Evolutionary conservation across 1,140 invertebrate genomes (phyloP).

Genomic region (Drosophila pseudoananassae): DNA sequence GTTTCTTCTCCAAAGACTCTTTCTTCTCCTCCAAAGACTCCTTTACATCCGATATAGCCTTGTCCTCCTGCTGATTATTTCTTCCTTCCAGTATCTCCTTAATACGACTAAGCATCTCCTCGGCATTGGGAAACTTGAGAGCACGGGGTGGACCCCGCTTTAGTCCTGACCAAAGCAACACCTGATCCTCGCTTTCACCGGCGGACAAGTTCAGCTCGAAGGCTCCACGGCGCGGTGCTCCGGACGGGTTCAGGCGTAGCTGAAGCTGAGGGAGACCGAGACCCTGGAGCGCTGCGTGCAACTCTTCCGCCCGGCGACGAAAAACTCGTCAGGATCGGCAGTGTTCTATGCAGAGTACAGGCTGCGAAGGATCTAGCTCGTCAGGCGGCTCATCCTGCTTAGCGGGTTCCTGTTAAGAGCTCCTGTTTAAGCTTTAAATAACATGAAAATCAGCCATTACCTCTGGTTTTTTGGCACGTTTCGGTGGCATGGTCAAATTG

Average conservation of each 20-base stretch:
- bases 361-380: slow-evolving; percentile 35
- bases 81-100: slow-evolving; percentile 5
- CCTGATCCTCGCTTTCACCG: slow-evolving; percentile 24
- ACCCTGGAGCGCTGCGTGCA: slow-evolving; percentile 54
- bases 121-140: slow-evolving; percentile 66
- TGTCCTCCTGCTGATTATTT: neutral
- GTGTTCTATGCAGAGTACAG: slow-evolving; percentile 64
- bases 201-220: slow-evolving; percentile 62
- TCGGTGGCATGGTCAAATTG: slow-evolving; percentile 34
- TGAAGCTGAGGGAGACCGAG: slow-evolving; percentile 52
- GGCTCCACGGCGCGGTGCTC: slow-evolving; percentile 64
- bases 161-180: slow-evolving; percentile 66
- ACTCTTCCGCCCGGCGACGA: slow-evolving; percentile 65
- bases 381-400: neutral
- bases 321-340: slow-evolving; percentile 74
- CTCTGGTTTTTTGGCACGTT: slow-evolving; percentile 22
- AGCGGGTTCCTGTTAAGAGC: neutral
- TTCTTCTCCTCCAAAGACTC: neutral
- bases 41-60: neutral
- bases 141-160: slow-evolving; percentile 71
- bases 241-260: slow-evolving; percentile 59
- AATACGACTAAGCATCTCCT: slow-evolving; percentile 41
- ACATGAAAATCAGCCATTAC: neutral
- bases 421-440: neutral
- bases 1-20: neutral